Percentiles rank a stretch among this genome's conserved stretches.
Evolutionary conservation across 2,797 vertebrate species (phyloP).

Genomic region (Oryzias dopingdopingensis): DNA sequence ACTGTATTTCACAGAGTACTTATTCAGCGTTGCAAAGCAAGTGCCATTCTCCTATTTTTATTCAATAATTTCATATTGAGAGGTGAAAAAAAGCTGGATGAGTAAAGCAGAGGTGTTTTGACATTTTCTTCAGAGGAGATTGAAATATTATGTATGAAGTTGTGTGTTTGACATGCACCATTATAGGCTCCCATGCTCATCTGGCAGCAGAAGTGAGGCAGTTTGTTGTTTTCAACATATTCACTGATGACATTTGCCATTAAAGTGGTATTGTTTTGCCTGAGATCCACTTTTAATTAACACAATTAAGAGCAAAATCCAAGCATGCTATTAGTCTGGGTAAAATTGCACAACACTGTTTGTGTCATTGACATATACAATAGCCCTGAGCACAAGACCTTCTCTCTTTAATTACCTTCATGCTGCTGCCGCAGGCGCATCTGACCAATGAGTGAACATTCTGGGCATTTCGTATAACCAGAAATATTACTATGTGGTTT

Average conservation of each 20-base stretch:
- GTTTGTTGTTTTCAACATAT: background rate
- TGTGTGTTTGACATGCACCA: too few relatives aligned
- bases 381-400: background rate
- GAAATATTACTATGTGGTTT: background rate
- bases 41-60: background rate
- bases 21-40: conserved; percentile 11
- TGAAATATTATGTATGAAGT: too few relatives aligned
- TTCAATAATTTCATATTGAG: background rate
- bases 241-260: background rate
- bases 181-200: background rate
- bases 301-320: background rate
- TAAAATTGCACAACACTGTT: background rate
- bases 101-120: background rate
- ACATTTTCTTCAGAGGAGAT: background rate
- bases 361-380: background rate
- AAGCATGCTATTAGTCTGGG: background rate
- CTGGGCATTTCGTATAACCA: background rate
- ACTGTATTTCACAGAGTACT: conserved; percentile 2
- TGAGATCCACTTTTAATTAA: background rate
- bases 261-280: background rate
- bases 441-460: background rate
- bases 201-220: background rate
- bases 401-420: background rate
- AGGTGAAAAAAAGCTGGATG: background rate
- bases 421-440: background rate